Conservation (phyloP, 2,113 vertebrate species). For the Theristicus caerulescens region DNA sequence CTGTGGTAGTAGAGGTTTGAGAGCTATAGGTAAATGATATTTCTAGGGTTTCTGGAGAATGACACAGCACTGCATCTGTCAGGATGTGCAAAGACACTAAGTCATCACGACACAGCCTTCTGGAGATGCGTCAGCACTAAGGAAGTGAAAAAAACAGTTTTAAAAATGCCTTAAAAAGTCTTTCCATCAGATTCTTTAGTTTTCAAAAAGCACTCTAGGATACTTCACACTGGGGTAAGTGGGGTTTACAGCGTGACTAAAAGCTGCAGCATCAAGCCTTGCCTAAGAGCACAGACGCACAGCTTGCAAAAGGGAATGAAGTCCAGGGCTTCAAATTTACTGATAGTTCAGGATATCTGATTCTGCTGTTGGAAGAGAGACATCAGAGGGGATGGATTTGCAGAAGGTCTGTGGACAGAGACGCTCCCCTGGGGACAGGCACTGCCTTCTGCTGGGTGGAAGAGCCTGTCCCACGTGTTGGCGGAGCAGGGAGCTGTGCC, state of each 20-base stretch:
- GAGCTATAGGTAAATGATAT: background rate
- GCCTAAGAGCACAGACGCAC: background rate
- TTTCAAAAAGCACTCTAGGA: background rate
- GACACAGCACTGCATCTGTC: background rate
- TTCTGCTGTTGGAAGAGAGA: background rate
- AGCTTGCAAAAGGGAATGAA: too few species aligned
- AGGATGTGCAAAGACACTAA: background rate
- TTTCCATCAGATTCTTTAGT: background rate
- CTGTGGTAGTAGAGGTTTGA: background rate
- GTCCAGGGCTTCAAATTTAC: background rate
- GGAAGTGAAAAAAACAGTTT: background rate
- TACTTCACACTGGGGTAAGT: background rate
- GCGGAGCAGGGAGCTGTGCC: background rate
- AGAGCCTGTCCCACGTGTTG: rapidly evolving
- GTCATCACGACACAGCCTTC: background rate
- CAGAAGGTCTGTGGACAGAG: background rate
- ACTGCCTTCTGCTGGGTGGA: too few species aligned
- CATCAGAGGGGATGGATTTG: background rate
- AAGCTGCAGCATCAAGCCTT: background rate
- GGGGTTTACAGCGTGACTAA: background rate
- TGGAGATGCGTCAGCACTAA: background rate
- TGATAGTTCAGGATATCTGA: background rate
- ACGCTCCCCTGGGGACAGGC: too few species aligned
- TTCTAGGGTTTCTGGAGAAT: background rate
- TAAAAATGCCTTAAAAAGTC: background rate